phyloP scores from a whole-genome alignment of 2,888 invertebrate species.

The Amphiduros pacificus region DNA sequence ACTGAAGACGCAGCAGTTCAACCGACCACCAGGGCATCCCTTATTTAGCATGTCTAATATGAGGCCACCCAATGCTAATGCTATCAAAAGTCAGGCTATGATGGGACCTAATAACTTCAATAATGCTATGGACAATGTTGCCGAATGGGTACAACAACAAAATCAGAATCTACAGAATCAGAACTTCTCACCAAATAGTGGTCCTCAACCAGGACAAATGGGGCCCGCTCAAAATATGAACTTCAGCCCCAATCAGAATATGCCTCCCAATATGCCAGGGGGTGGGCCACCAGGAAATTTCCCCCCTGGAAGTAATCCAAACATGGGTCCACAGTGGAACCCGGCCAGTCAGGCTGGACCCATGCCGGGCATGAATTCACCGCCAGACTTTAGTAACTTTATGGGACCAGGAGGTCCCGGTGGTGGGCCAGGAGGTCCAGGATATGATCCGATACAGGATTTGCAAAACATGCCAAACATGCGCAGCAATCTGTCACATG shows the following conservation, averaged over 20 bases:
- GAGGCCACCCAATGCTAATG: conserved; percentile 16
- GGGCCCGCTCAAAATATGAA: conserved; percentile 7
- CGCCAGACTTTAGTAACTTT: background rate
- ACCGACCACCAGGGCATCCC: conserved; percentile 61
- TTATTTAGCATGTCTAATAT: conserved; percentile 34
- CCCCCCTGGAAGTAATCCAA: background rate
- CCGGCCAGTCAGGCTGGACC: background rate
- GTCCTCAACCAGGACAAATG: background rate
- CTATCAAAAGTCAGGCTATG: conserved; percentile 29
- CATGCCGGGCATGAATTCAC: conserved; percentile 15
- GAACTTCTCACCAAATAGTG: conserved; percentile 12
- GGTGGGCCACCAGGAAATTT: conserved; percentile 1
- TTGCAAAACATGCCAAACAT: background rate
- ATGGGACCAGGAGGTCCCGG: background rate
- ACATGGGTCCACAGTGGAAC: background rate
- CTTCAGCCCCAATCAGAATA: background rate
- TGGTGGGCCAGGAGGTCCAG: background rate
- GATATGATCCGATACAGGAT: conserved; percentile 3
- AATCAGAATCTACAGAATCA: conserved; percentile 46
- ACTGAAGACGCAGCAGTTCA: conserved; percentile 83
- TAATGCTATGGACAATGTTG: conserved; percentile 39
- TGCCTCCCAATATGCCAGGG: conserved; percentile 1
- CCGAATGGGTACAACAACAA: conserved; percentile 56
- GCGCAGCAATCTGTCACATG: conserved; percentile 44
- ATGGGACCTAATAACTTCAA: conserved; percentile 33